Evolutionary conservation across 2,888 invertebrate genomes (phyloP), one percentile per base, ranked within the genome.

Genomic region (Nezara viridula): DNA sequence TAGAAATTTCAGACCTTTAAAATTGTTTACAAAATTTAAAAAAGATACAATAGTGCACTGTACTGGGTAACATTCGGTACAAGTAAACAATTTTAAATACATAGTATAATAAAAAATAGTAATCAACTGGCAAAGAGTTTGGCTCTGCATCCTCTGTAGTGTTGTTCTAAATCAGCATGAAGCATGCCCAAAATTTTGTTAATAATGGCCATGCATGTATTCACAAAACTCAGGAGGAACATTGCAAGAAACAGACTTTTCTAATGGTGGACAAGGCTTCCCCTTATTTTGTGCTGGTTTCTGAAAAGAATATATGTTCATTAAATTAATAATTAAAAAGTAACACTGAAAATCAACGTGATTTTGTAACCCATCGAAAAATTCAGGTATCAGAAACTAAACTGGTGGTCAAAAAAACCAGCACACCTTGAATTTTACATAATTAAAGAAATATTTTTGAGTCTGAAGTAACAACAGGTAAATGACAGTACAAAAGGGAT

Each of bases 211-310:
- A n/a, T 44, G 40, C 24, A 44, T 81, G n/a, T 81, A 81, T 44
- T 81, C 81, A 73, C 90, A 90, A 73, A 90, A 90, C 55, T 90
- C 90, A 66, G 55, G 66, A 10, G 90, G 89, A 40, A 90, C 55
- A 16, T 73, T 89, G 77, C 90, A 90, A 19, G 47, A 32, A 16
- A 90, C 88, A 24, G 77, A 89, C 85, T 90, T 90, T 24, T 89
- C 73, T 32, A 91, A 85, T 7, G 89, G 88, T 0, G 96, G 95
- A 91, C 96, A 96, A 0, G 94, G 92, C 91, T 93, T 94, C 24
- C 96, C 96, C 5, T 95, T 96, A 90, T 95, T 95, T 87, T 94
- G 93, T 0, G 96, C 93, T 90, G 94, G 94, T 60, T 93, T 92
- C 95, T 95, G 93, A 21, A 92, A 92, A 90, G 10, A 27, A 5